Evolutionary conservation across 2,797 vertebrate species (phyloP).

Genomic region (Synaphobranchus kaupii): DNA sequence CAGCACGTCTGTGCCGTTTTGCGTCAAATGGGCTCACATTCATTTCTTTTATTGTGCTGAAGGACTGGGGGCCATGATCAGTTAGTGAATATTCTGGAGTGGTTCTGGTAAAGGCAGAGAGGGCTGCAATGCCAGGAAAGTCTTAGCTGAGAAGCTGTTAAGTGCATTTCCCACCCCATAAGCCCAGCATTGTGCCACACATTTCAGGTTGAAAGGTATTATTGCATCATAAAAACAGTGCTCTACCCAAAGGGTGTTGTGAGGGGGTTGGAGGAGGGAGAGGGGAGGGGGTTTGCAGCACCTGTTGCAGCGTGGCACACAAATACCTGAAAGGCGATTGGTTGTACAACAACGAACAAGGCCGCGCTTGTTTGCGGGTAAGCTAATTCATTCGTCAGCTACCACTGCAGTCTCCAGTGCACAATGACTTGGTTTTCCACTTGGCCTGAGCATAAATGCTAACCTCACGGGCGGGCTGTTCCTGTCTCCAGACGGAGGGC

Average conservation of each 20-base stretch:
- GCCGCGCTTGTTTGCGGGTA: conserved; percentile 54
- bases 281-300: conserved; percentile 22
- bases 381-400: conserved; percentile 57
- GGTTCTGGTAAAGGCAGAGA: conserved; percentile 4
- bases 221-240: conserved; percentile 25
- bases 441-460: conserved; percentile 12
- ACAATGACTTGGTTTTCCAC: conserved; percentile 54
- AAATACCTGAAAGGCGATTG: conserved; percentile 61
- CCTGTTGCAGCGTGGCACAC: conserved; percentile 49
- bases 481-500: conserved; percentile 19
- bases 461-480: conserved; percentile 24
- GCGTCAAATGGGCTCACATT: conserved; percentile 23
- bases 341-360: conserved; percentile 52
- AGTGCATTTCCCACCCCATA: conserved; percentile 29
- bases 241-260: not conserved
- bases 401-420: conserved; percentile 43
- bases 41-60: conserved; percentile 30
- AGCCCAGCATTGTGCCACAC: conserved; percentile 30
- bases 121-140: not conserved
- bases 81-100: conserved; percentile 32
- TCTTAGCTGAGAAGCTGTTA: conserved; percentile 24
- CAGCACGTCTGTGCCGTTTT: conserved; percentile 20
- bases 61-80: conserved; percentile 18
- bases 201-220: conserved; percentile 29
- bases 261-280: conserved; percentile 6